These are phyloP conservation scores for Serinus canaria DNA, from an alignment of 2,113 vertebrate genomes.

Conservation along the genomic window DNA sequence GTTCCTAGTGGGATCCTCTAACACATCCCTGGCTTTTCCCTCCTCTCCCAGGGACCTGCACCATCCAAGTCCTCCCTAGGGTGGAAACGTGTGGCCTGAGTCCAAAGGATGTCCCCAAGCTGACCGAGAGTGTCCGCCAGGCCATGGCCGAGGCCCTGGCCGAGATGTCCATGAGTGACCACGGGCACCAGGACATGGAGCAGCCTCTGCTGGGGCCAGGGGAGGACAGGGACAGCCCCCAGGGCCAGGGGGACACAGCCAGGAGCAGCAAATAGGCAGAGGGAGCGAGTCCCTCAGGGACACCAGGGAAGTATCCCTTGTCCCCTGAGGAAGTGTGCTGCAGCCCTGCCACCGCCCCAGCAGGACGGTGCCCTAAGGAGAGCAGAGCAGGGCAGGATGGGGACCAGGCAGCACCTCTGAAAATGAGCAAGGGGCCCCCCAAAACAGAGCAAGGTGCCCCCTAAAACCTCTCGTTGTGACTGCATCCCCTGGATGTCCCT, in stretches of 20 bases:
- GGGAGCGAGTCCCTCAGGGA: rapidly evolving
- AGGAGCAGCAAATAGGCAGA: neutral
- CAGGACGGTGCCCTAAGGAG: neutral
- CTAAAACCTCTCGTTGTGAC: neutral
- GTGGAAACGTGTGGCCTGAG: slow-evolving; percentile 30
- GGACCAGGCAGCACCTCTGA: neutral
- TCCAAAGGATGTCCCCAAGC: neutral
- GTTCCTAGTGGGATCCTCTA: neutral
- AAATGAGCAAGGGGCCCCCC: neutral
- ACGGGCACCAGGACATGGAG: neutral
- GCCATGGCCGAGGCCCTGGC: neutral
- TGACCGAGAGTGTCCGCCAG: neutral
- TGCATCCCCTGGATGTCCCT: neutral
- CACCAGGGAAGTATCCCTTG: neutral
- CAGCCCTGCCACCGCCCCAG: neutral
- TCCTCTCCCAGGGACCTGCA: slow-evolving; percentile 18
- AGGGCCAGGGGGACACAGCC: rapidly evolving
- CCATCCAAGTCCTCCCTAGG: slow-evolving; percentile 16
- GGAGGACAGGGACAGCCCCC: neutral
- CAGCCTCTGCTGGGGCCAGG: neutral
- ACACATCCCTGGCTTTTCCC: neutral
- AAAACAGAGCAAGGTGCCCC: neutral
- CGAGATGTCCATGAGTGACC: neutral
- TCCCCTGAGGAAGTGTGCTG: neutral
- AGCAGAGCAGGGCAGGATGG: neutral